These are phyloP conservation scores for Sardinella longiceps DNA, from an alignment of 2,797 vertebrate species.

Conservation along the genomic window DNA sequence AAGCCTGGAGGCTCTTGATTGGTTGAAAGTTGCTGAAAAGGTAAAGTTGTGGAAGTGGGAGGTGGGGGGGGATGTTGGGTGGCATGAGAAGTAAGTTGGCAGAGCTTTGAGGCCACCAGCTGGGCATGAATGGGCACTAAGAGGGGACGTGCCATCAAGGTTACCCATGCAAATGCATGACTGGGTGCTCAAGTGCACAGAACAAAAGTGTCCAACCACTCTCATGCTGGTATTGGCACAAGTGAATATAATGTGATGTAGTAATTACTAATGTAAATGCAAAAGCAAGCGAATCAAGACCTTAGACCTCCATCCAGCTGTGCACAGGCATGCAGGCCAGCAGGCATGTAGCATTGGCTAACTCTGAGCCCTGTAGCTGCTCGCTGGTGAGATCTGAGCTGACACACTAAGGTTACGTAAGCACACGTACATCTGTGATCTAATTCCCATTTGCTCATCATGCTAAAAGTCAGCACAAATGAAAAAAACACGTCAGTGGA, in stretches of 20 bases:
- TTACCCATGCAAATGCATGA: neutral
- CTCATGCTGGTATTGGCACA: neutral
- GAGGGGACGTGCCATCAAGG: neutral
- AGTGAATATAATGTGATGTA: neutral
- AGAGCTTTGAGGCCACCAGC: neutral
- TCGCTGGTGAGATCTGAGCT: neutral
- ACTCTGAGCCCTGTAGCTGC: neutral
- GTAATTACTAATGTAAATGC: neutral
- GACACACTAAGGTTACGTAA: neutral
- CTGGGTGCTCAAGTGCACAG: neutral
- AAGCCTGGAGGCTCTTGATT: neutral
- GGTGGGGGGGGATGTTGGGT: too few species aligned
- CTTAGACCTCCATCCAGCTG: neutral
- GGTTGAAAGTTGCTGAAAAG: neutral
- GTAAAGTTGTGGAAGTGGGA: neutral
- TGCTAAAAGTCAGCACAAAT: neutral
- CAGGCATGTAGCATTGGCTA: neutral
- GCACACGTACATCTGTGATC: neutral
- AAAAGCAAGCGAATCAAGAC: neutral
- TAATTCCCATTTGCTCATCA: neutral
- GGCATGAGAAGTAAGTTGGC: neutral
- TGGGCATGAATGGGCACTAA: neutral
- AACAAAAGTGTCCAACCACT: neutral
- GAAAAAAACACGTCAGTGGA: neutral
- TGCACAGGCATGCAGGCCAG: neutral